These are phyloP conservation scores for Carassius carassius DNA, from an alignment of 2,113 vertebrate genomes.

Conservation along the genomic window DNA sequence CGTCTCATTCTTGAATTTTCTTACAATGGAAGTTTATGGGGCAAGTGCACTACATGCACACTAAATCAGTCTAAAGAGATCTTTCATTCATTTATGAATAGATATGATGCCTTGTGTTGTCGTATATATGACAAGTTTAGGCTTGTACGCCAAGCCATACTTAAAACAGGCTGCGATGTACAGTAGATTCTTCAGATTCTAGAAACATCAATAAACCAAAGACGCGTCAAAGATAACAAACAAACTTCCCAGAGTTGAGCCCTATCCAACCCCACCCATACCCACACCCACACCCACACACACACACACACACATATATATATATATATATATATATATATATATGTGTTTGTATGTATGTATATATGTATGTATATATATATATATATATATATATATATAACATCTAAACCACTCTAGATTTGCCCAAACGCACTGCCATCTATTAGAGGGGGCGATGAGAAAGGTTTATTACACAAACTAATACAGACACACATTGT, in stretches of 20 bases:
- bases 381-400: no score
- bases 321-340: no score
- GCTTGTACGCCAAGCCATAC: background rate
- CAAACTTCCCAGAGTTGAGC: slow-evolving; percentile 2
- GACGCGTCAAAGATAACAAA: slow-evolving; percentile 6
- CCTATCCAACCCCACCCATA: slow-evolving; percentile 46
- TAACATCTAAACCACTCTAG: background rate
- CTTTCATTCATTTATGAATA: slow-evolving; percentile 18
- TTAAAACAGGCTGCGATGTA: slow-evolving; percentile 13
- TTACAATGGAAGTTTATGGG: background rate
- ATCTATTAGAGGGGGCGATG: slow-evolving; percentile 51
- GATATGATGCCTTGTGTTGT: background rate
- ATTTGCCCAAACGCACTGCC: slow-evolving; percentile 13
- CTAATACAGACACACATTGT: slow-evolving; percentile 41
- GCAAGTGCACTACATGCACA: background rate
- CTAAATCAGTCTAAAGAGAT: slow-evolving; percentile 7
- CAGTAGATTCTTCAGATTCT: slow-evolving; percentile 8
- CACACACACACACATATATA: no score
- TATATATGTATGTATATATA: no score
- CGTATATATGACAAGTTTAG: background rate
- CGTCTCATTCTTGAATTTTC: background rate
- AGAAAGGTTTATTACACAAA: slow-evolving; percentile 48
- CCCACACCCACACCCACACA: background rate
- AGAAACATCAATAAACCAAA: background rate
- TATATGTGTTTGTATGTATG: no score